These are phyloP conservation scores for Apis cerana DNA, from an alignment of 1,140 invertebrate genomes.

Conservation along the genomic window DNA sequence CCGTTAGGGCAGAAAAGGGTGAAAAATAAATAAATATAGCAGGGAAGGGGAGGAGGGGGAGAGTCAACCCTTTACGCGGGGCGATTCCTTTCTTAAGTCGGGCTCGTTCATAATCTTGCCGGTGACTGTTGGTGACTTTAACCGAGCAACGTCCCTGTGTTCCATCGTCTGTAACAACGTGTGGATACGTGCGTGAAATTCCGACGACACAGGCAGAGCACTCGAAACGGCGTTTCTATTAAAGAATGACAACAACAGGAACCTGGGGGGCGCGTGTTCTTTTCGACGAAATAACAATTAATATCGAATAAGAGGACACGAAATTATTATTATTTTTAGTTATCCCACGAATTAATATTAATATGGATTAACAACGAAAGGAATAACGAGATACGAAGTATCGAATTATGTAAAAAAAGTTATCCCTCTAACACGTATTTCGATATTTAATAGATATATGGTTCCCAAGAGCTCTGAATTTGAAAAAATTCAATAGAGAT, in stretches of 20 bases:
- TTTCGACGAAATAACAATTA: slow-evolving; percentile 31
- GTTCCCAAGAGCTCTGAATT: too few relatives aligned
- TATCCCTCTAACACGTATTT: too few relatives aligned
- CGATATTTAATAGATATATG: too few relatives aligned
- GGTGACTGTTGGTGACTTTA: slow-evolving; percentile 68
- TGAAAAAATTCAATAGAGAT: too few relatives aligned
- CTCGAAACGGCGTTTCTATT: slow-evolving; percentile 54
- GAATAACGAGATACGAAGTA: too few relatives aligned
- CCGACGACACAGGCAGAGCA: slow-evolving; percentile 50
- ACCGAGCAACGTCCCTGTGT: slow-evolving; percentile 64
- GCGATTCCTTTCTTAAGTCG: slow-evolving; percentile 62
- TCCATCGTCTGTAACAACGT: slow-evolving; percentile 62
- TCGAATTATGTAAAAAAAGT: too few relatives aligned
- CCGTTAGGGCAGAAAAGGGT: slow-evolving; percentile 59
- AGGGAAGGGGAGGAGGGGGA: background rate
- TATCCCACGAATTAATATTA: background rate
- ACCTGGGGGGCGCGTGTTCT: slow-evolving; percentile 19
- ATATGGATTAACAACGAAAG: too few relatives aligned
- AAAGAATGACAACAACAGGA: slow-evolving; percentile 54
- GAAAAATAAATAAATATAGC: slow-evolving; percentile 74
- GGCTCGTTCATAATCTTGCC: slow-evolving; percentile 71
- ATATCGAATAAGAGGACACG: background rate
- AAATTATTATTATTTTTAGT: background rate
- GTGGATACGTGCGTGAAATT: slow-evolving; percentile 72
- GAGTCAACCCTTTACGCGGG: slow-evolving; percentile 52